Evolutionary conservation across 2,888 invertebrate species (phyloP), one percentile per base, ranked within the genome.

Genomic region (Campopleginae sp.): DNA sequence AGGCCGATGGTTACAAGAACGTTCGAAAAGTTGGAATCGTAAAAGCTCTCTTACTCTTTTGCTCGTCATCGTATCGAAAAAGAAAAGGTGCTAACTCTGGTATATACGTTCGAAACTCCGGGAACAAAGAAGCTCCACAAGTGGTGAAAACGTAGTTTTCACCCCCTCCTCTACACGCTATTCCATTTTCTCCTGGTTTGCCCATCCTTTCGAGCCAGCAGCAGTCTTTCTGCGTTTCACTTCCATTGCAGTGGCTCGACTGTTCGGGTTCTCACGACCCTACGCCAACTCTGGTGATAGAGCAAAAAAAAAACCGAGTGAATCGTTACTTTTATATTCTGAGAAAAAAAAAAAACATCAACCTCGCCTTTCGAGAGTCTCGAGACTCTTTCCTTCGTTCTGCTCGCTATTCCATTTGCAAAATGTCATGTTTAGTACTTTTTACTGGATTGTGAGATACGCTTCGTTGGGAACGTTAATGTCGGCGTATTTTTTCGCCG

Each of bases 41-140:
- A 61, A 81, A 85, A 84, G 74, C 74, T 81, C 46, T 31, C 17
- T n/a, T n/a, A n/a, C n/a, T 58, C 48, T 38, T 71, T 19, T 51
- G 51, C 48, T 51, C 23, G 38, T 42, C 42, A 61, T 65, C 61
- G 63, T 51, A 63, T 54, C 70, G 80, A 77, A 27, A 23, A 58
- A 77, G 48, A 72, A 74, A 80, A 27, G 48, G 71, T 46, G 65
- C 65, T 71, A 63, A 70, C 51, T 46, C 38, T n/a, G 63, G 31
- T 70, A 78, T 63, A 46, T 80, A 77, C 42, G 80, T 72, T 51
- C 70, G 54, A 46, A 54, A 74, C 63, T 63, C 76, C 7, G 84
- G 68, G 81, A 85, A 85, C 81, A 85, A 85, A 85, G 84, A 81
- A 85, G 84, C 84, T 81, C 81, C 78, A 81, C 84, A 81, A 81